Base-by-base conservation (phyloP, 1,140 invertebrate genomes). In the Drosophila bocki region DNA sequence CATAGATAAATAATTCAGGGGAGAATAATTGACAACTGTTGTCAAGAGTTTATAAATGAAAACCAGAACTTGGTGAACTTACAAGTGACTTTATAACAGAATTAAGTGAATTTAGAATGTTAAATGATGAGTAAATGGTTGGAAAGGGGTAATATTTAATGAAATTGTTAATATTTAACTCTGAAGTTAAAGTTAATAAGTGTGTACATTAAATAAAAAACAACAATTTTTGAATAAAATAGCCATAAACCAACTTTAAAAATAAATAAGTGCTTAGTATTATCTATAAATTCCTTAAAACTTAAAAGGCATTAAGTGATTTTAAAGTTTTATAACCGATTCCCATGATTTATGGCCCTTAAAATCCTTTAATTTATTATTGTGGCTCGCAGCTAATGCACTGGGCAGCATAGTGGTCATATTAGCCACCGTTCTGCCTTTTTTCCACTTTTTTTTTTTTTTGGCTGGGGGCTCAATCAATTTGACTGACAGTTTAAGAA, bases 401-500 rank as follows among this genome's bases (percentile, higher is more conserved):
- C 50, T 75, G 71, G 58, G 57, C 42, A 26, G 35, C 41, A 63
- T 47, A 63, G 57, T 75, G 45, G 41, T 19, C 65, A 63, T 35
- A 58, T 78, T 62, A 59, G 62, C 41, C 54, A 56, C 39, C 45
- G 41, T 53, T 50, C 13, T 39, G 4, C 19, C 9, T 9, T 9
- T 37, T 39, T 39, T n/a, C 12, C 17, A 4, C 19, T 6, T 15
- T 9, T 37, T 39, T 37, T 15, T 7, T 12, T 37, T n/a, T 26
- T 39, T 3, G 33, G 53, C 62, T 45, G 44, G 76, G 69, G 79
- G 85, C 78, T 90, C 78, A 85, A 88, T 88, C 85, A 88, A 60
- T 11, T 72, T 88, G 85, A 88, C 57, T 82, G 85, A 90, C 78
- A 74, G 51, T 58, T 75, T 80, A 88, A 88, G 86, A 60, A 75